Conservation (phyloP, 2,797 vertebrate genomes). For the Decapterus maruadsi region DNA sequence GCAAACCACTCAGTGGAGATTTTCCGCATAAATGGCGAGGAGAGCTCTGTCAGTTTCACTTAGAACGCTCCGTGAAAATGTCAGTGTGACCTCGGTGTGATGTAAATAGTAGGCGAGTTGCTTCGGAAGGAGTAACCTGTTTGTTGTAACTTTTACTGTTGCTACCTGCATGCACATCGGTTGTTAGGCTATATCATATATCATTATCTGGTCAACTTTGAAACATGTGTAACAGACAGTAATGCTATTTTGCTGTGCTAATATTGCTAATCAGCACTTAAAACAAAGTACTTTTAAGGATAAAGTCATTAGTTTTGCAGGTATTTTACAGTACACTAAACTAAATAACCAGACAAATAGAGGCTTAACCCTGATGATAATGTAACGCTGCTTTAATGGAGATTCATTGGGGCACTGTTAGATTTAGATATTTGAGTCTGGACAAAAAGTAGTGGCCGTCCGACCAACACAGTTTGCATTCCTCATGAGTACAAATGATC, state of each 20-base stretch:
- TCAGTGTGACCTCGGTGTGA: constrained; percentile 14
- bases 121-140: background rate
- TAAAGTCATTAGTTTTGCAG: too few species aligned
- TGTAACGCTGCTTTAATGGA: background rate
- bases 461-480: background rate
- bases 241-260: background rate
- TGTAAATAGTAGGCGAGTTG: constrained; percentile 20
- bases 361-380: background rate
- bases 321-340: too few species aligned
- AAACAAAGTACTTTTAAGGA: background rate
- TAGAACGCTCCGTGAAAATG: background rate
- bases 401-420: background rate
- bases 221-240: too few species aligned
- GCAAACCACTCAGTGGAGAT: constrained; percentile 49
- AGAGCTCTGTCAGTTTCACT: constrained; percentile 44
- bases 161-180: background rate
- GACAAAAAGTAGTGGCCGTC: background rate
- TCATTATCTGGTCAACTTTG: background rate
- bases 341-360: too few species aligned
- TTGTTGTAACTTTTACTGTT: background rate
- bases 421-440: background rate
- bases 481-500: background rate
- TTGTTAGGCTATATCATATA: background rate
- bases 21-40: constrained; percentile 36
- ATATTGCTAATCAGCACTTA: background rate